phyloP scores from a whole-genome alignment of 1,140 invertebrate species.

The Trachymyrmex cornetzi region DNA sequence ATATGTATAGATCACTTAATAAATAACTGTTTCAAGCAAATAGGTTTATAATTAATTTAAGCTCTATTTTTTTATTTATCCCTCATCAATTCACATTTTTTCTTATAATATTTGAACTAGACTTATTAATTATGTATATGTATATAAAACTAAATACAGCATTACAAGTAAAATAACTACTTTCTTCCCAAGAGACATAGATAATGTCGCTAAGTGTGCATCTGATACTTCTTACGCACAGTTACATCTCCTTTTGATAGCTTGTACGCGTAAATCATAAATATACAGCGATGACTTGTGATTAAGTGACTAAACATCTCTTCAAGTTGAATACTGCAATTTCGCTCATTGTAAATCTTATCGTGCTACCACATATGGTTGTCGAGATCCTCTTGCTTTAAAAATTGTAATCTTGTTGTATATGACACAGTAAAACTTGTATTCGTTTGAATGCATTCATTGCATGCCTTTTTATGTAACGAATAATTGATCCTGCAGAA shows the following conservation, averaged over 20 bases:
- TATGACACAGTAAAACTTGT: slow-evolving; percentile 74
- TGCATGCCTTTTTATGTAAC: slow-evolving; percentile 65
- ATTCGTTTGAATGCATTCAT: slow-evolving; percentile 74
- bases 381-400: slow-evolving; percentile 76
- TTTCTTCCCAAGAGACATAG: slow-evolving; percentile 60
- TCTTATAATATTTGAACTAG: neutral
- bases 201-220: slow-evolving; percentile 51
- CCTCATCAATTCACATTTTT: neutral
- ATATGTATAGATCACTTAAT: neutral
- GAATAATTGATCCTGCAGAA: slow-evolving; percentile 77
- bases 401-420: slow-evolving; percentile 69
- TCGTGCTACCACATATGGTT: slow-evolving; percentile 75
- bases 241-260: too few species aligned
- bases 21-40: slow-evolving; percentile 1
- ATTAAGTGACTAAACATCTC: slow-evolving; percentile 17
- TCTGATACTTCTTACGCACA: too few species aligned
- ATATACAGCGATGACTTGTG: too few species aligned
- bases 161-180: slow-evolving; percentile 75
- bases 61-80: neutral
- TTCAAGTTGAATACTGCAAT: slow-evolving; percentile 78
- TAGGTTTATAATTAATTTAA: slow-evolving; percentile 13
- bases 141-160: slow-evolving; percentile 9
- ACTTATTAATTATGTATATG: neutral
- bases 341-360: slow-evolving; percentile 78
- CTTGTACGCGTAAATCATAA: too few species aligned